Conservation (phyloP, 2,888 invertebrate genomes). For the Muschampia plurimacula region DNA sequence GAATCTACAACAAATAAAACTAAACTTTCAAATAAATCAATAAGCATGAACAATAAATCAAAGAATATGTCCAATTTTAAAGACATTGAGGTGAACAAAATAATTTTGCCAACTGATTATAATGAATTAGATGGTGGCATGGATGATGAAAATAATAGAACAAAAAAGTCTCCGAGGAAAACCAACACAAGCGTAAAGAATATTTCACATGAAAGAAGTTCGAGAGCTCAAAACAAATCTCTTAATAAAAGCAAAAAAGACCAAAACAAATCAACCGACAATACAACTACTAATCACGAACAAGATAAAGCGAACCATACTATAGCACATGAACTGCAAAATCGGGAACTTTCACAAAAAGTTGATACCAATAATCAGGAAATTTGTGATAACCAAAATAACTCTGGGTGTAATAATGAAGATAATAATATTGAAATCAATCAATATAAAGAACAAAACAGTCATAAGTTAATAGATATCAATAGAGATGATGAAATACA, state of each 20-base stretch:
- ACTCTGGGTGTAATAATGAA: not conserved
- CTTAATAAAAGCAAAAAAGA: constrained; percentile 9
- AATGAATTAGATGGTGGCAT: not conserved
- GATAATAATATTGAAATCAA: not conserved
- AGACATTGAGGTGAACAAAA: constrained; percentile 12
- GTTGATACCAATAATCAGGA: not conserved
- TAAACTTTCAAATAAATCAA: constrained; percentile 52
- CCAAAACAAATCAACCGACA: constrained; percentile 11
- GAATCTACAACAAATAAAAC: constrained; percentile 52
- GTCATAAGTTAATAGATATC: not conserved
- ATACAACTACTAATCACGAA: not conserved
- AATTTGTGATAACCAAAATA: not conserved
- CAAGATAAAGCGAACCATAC: not conserved
- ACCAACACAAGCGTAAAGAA: constrained; percentile 9
- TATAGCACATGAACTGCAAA: not conserved
- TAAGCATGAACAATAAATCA: constrained; percentile 51
- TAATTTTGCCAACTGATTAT: constrained; percentile 5
- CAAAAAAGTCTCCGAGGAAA: not conserved
- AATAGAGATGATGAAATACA: not conserved
- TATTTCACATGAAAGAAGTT: constrained; percentile 18
- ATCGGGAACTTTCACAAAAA: not conserved
- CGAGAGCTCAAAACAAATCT: not conserved
- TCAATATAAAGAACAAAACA: not conserved
- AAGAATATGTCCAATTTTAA: constrained; percentile 41
- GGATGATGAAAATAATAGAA: constrained; percentile 11